Evolutionary conservation across 2,113 vertebrate genomes (phyloP).

Genomic region (Spermophilus dauricus): DNA sequence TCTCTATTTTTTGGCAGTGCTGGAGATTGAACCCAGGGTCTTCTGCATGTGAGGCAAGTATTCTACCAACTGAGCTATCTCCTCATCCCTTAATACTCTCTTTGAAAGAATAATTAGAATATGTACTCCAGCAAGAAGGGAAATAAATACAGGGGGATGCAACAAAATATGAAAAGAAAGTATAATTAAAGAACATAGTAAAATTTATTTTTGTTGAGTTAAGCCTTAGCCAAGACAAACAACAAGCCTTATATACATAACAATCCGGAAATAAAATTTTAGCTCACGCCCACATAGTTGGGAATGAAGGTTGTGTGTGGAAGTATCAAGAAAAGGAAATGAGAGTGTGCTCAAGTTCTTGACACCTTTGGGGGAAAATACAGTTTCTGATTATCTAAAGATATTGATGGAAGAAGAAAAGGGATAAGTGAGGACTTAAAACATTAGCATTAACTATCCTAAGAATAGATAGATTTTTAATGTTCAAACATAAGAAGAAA

Average conservation of each 20-base stretch:
- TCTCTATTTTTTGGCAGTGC: no score
- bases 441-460: not conserved
- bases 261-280: not conserved
- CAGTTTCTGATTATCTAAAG: not conserved
- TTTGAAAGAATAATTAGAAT: not conserved
- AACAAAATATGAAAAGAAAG: not conserved
- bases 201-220: conserved; percentile 22
- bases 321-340: not conserved
- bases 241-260: not conserved
- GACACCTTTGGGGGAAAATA: not conserved
- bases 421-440: not conserved
- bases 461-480: not conserved
- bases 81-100: not conserved
- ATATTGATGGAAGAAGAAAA: not conserved
- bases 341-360: not conserved
- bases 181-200: not conserved
- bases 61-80: no score
- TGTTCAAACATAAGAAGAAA: not conserved
- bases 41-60: no score
- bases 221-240: not conserved
- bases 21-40: no score
- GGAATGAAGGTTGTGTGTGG: not conserved
- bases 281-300: not conserved
- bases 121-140: not conserved
- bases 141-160: not conserved